phyloP scores from a whole-genome alignment of 2,888 invertebrate species.

The Coelinius sp. region DNA sequence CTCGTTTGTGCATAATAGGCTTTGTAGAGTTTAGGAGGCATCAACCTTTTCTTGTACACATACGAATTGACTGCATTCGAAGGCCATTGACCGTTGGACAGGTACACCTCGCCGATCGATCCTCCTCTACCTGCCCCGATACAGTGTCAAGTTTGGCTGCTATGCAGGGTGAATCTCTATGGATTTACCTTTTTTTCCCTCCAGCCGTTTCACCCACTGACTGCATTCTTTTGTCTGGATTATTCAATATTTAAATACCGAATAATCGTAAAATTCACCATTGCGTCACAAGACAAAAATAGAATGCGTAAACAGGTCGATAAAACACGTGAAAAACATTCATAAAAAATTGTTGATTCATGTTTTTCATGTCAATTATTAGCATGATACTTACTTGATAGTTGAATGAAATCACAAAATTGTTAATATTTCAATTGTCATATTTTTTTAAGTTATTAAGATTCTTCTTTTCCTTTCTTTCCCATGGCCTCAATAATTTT shows the following conservation, averaged over 20 bases:
- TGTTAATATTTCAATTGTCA: too few species aligned
- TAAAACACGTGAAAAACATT: not conserved
- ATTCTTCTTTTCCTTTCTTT: not conserved
- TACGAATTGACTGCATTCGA: constrained; percentile 49
- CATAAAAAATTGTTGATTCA: not conserved
- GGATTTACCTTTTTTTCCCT: not conserved
- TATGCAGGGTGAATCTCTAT: constrained; percentile 4
- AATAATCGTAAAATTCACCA: not conserved
- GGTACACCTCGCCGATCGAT: constrained; percentile 41
- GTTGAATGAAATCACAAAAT: not conserved
- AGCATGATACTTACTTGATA: not conserved
- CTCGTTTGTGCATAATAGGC: constrained; percentile 33
- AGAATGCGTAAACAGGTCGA: not conserved
- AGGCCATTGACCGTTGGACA: constrained; percentile 50
- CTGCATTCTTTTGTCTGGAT: constrained; percentile 3
- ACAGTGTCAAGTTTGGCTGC: constrained; percentile 9
- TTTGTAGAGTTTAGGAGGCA: constrained; percentile 24
- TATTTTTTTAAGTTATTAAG: too few species aligned
- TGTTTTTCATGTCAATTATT: not conserved
- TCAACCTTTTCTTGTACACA: constrained; percentile 23
- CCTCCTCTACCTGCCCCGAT: constrained; percentile 27
- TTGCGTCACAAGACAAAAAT: not conserved
- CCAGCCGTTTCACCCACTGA: not conserved
- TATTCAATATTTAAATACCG: not conserved
- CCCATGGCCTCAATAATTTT: not conserved